A percentile compares a stretch with the other conserved stretches of the same genome.
Conservation (phyloP, 2,888 invertebrate genomes). For the Melinaea menophilus region DNA sequence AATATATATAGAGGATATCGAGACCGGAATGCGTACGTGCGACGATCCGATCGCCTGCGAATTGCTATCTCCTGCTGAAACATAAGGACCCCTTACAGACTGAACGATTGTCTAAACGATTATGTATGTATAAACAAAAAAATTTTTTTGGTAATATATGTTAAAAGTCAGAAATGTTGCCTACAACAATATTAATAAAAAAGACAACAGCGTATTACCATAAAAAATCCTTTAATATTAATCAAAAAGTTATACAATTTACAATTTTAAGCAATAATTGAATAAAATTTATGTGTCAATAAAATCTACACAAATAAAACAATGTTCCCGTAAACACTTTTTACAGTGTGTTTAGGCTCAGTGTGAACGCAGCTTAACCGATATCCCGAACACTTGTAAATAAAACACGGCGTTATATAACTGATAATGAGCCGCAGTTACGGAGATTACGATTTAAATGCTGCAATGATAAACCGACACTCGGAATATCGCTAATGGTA, state of each 20-base stretch:
- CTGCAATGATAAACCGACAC: constrained; percentile 21
- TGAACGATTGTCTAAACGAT: not conserved
- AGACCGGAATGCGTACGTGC: constrained; percentile 38
- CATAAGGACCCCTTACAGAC: constrained; percentile 11
- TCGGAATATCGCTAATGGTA: constrained; percentile 5
- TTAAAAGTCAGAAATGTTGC: too few species aligned
- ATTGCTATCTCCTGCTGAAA: constrained; percentile 19
- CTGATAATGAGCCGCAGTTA: constrained; percentile 26
- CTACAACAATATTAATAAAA: too few species aligned
- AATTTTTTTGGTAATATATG: too few species aligned
- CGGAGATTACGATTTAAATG: constrained; percentile 23
- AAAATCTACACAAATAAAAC: too few species aligned
- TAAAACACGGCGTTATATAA: constrained; percentile 22
- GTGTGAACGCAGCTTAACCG: constrained; percentile 14
- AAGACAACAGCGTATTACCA: too few species aligned
- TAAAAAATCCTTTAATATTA: too few species aligned
- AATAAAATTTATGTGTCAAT: too few species aligned
- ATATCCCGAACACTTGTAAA: constrained; percentile 19
- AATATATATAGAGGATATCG: constrained; percentile 29
- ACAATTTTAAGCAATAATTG: too few species aligned
- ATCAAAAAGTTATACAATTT: too few species aligned
- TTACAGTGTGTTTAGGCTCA: not conserved
- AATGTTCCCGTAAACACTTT: not conserved
- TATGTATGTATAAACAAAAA: too few species aligned
- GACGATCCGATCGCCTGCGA: constrained; percentile 33